phyloP scores from a whole-genome alignment of 2,797 vertebrate genomes.

The Lagocephalus sceleratus region DNA sequence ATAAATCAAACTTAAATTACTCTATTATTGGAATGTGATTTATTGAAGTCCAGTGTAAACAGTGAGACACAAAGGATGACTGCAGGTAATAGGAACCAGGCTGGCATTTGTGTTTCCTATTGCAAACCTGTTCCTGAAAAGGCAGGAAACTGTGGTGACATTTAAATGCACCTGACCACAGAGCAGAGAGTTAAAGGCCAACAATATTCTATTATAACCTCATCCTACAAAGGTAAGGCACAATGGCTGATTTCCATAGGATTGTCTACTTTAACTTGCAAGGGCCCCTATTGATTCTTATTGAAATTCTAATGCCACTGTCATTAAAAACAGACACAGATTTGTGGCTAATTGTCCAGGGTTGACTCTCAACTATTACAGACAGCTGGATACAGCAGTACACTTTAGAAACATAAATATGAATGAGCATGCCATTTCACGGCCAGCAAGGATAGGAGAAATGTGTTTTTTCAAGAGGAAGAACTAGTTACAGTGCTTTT shows the following conservation, averaged over 20 bases:
- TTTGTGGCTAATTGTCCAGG: constrained; percentile 17
- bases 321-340: constrained; percentile 31
- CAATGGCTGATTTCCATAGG: constrained; percentile 62
- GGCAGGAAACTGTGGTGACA: constrained; percentile 72
- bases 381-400: neutral
- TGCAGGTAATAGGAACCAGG: constrained; percentile 55
- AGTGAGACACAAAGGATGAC: constrained; percentile 41
- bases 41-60: constrained; percentile 58
- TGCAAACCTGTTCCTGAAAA: constrained; percentile 66
- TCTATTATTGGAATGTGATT: constrained; percentile 40
- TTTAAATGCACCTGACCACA: constrained; percentile 75
- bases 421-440: constrained; percentile 4
- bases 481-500: constrained; percentile 19
- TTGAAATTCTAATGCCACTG: constrained; percentile 47
- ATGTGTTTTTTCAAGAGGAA: constrained; percentile 12
- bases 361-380: neutral
- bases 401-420: constrained; percentile 14
- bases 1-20: constrained; percentile 49
- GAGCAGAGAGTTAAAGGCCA: constrained; percentile 71
- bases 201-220: constrained; percentile 72
- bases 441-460: constrained; percentile 6
- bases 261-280: constrained; percentile 49
- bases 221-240: constrained; percentile 47
- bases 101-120: constrained; percentile 71
- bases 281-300: constrained; percentile 49